Conservation (phyloP, 2,113 vertebrate species). For the Micromys minutus region DNA sequence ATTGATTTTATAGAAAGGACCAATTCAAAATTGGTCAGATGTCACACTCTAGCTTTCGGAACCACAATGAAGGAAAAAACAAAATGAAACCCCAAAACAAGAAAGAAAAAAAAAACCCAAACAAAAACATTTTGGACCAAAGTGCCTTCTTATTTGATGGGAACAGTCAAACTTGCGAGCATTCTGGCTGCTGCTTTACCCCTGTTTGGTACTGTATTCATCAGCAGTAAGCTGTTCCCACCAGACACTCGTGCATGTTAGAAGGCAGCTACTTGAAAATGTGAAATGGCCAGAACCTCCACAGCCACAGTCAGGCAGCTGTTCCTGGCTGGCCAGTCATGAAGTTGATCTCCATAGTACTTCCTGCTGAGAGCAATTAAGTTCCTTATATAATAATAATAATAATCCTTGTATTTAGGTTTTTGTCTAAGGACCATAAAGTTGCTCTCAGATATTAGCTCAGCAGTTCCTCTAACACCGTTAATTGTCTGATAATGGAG, state of each 20-base stretch:
- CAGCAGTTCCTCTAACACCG: slow-evolving; percentile 37
- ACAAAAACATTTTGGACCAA: background rate
- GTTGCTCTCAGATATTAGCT: slow-evolving; percentile 63
- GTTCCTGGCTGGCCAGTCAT: slow-evolving; percentile 58
- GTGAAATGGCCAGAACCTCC: slow-evolving; percentile 54
- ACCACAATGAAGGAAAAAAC: slow-evolving; percentile 57
- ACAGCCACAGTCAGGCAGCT: slow-evolving; percentile 63
- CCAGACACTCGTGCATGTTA: background rate
- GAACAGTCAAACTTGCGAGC: slow-evolving; percentile 44
- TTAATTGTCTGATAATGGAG: slow-evolving; percentile 31
- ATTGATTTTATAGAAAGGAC: slow-evolving; percentile 81
- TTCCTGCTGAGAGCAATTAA: slow-evolving; percentile 83
- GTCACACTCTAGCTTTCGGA: slow-evolving; percentile 75
- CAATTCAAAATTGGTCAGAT: slow-evolving; percentile 77
- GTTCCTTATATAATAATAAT: slow-evolving; percentile 76
- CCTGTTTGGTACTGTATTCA: background rate
- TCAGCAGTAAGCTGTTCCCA: background rate
- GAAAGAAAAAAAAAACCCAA: background rate
- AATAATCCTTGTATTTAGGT: slow-evolving; percentile 62
- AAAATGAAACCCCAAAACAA: background rate
- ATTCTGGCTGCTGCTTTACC: background rate
- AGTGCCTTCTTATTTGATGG: background rate
- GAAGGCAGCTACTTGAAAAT: background rate
- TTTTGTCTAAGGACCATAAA: slow-evolving; percentile 55
- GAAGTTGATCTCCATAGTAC: slow-evolving; percentile 70